A percentile compares a stretch with the other conserved stretches of the same genome.
Conservation (phyloP, 2,797 vertebrate species). For the Scyliorhinus canicula region DNA sequence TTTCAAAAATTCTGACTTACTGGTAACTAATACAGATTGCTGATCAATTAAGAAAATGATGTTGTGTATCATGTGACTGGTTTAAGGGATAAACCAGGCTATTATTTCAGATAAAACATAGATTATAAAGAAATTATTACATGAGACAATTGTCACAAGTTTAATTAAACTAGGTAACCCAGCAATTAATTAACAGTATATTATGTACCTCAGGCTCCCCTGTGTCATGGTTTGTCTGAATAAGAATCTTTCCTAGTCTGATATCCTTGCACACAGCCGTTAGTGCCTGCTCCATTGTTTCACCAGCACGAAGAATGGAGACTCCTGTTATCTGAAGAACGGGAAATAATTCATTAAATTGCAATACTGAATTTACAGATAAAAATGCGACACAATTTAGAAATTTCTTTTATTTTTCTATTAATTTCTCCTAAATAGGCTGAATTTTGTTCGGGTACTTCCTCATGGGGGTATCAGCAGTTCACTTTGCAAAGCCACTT, state of each 20-base stretch:
- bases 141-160: background rate
- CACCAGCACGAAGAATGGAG: slow-evolving; percentile 79
- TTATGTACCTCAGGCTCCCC: slow-evolving; percentile 78
- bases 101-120: background rate
- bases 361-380: background rate
- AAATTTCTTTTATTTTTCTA: background rate
- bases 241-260: slow-evolving; percentile 83
- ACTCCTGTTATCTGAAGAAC: slow-evolving; percentile 72
- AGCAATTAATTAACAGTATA: background rate
- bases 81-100: background rate
- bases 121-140: background rate
- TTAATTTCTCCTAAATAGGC: background rate
- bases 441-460: background rate
- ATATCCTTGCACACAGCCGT: slow-evolving; percentile 87
- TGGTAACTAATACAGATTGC: background rate
- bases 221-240: slow-evolving; percentile 84
- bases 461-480: background rate
- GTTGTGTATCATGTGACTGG: background rate
- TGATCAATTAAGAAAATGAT: background rate
- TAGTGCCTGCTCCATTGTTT: slow-evolving; percentile 87
- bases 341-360: background rate
- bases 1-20: background rate
- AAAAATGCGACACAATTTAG: background rate
- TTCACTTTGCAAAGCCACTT: background rate
- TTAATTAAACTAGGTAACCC: background rate